phyloP scores from a whole-genome alignment of 2,888 invertebrate genomes.

The Hypomecis atomaria region DNA sequence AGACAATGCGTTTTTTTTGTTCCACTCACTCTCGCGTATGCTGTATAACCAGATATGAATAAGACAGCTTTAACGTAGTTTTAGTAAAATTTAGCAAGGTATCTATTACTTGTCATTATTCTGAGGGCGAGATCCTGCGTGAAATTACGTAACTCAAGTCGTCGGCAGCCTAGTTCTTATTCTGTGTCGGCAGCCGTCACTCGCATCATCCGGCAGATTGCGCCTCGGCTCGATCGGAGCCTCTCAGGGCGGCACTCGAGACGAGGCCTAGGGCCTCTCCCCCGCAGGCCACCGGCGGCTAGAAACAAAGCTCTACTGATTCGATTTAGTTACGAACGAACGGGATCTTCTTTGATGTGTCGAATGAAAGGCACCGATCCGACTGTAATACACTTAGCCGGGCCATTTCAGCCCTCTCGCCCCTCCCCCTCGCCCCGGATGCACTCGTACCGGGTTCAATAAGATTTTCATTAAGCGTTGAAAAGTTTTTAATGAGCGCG shows the following conservation, averaged over 20 bases:
- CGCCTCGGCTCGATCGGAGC: constrained; percentile 31
- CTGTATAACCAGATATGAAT: too few relatives aligned
- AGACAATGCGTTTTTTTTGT: too few relatives aligned
- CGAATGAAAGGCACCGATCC: constrained; percentile 84
- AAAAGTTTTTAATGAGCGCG: constrained; percentile 81
- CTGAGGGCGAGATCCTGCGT: not conserved
- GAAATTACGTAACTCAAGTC: constrained; percentile 1
- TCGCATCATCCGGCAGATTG: constrained; percentile 27
- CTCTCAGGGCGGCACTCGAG: constrained; percentile 18
- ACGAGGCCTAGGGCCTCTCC: constrained; percentile 34
- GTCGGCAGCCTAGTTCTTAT: too few relatives aligned
- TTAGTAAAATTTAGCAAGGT: too few relatives aligned
- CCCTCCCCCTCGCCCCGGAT: constrained; percentile 51
- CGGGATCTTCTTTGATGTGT: constrained; percentile 83
- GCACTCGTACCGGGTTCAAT: constrained; percentile 75
- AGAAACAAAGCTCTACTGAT: constrained; percentile 80
- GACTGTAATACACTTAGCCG: constrained; percentile 82
- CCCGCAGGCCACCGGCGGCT: constrained; percentile 63
- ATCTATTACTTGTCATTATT: too few relatives aligned
- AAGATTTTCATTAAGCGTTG: constrained; percentile 83
- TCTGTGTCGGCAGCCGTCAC: too few relatives aligned
- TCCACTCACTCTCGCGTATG: too few relatives aligned
- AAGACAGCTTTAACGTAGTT: too few relatives aligned
- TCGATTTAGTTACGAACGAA: constrained; percentile 79
- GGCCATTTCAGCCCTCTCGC: constrained; percentile 71